These are phyloP conservation scores for Tychaedon coryphoeus DNA, from an alignment of 2,113 vertebrate genomes.

Conservation along the genomic window DNA sequence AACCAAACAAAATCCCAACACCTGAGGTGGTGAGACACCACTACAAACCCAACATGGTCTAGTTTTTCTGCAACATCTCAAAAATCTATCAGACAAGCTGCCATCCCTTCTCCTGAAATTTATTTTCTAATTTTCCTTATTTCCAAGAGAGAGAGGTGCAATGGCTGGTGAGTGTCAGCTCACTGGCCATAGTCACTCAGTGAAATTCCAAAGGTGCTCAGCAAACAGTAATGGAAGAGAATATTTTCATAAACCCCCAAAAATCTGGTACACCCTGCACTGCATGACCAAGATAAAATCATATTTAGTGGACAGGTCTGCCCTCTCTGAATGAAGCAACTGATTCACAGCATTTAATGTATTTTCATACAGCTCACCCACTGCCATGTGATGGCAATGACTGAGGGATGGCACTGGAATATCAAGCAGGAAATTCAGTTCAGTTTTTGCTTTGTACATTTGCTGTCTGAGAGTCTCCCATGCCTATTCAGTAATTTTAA, in stretches of 20 bases:
- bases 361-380: neutral
- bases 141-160: neutral
- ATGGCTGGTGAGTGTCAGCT: neutral
- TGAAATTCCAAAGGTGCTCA: neutral
- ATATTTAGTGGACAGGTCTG: neutral
- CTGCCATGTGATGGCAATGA: fast-evolving
- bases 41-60: neutral
- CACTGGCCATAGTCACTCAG: neutral
- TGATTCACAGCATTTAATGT: fast-evolving
- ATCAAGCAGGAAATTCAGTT: neutral
- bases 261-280: neutral
- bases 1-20: neutral
- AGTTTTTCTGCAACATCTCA: neutral
- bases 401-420: neutral
- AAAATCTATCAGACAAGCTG: neutral
- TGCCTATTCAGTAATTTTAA: neutral
- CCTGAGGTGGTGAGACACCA: neutral
- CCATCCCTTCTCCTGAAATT: neutral
- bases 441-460: neutral
- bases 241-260: neutral
- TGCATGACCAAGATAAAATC: neutral
- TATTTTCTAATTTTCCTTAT: neutral
- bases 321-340: neutral
- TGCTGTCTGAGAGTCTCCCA: neutral
- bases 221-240: neutral